A percentile compares a stretch with the other conserved stretches of the same genome.
Conservation (phyloP, 2,888 invertebrate species). For the Torymus auratus region DNA sequence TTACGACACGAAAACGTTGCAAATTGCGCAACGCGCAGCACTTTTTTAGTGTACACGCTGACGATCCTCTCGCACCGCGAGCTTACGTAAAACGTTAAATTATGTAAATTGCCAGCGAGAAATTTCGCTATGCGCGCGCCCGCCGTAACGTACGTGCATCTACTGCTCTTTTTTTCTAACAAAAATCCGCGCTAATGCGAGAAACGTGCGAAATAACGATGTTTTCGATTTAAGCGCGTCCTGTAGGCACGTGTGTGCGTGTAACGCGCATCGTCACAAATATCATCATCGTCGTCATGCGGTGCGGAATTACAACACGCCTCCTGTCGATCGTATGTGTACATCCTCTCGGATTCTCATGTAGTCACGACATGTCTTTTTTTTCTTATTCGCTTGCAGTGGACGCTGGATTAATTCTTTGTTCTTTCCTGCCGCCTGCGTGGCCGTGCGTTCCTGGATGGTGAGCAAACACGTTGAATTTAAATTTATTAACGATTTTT, state of each 20-base stretch:
- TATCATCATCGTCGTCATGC: slow-evolving; percentile 9
- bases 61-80: too few relatives aligned
- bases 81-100: too few relatives aligned
- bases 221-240: slow-evolving; percentile 8
- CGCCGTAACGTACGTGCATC: too few relatives aligned
- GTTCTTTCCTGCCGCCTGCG: not conserved
- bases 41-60: too few relatives aligned
- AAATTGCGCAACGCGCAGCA: too few relatives aligned
- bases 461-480: too few relatives aligned
- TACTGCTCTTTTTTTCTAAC: not conserved
- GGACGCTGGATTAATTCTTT: not conserved
- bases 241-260: slow-evolving; percentile 11
- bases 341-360: not conserved
- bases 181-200: slow-evolving; percentile 35
- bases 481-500: too few relatives aligned
- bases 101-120: too few relatives aligned
- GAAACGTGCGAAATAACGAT: slow-evolving; percentile 28
- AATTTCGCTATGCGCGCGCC: too few relatives aligned
- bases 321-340: not conserved
- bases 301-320: slow-evolving; percentile 2
- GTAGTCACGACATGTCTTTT: not conserved
- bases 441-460: too few relatives aligned
- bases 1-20: too few relatives aligned
- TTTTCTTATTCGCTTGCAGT: not conserved
- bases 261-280: slow-evolving; percentile 3